These are phyloP conservation scores for Xylocopa sonorina DNA, from an alignment of 1,140 invertebrate genomes.

Conservation along the genomic window DNA sequence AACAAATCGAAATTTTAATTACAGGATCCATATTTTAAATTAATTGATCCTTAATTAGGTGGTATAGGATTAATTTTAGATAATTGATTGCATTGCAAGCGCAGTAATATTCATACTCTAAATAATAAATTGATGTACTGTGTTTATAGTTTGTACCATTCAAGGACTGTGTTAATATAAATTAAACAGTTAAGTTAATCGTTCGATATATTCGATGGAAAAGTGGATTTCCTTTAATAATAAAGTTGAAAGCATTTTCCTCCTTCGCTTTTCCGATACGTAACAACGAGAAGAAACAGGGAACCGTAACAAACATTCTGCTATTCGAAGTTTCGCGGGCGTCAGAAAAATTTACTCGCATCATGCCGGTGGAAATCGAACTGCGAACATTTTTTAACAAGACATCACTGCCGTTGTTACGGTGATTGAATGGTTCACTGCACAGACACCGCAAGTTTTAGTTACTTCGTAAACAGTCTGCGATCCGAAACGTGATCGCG, in stretches of 20 bases:
- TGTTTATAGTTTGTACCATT: too few relatives aligned
- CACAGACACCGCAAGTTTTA: background rate
- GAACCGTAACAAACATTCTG: background rate
- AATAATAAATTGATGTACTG: background rate
- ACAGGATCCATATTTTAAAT: background rate
- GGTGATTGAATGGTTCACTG: conserved; percentile 12
- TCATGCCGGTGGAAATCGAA: conserved; percentile 56
- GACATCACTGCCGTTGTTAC: conserved; percentile 46
- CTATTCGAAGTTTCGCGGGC: conserved; percentile 56
- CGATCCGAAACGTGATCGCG: background rate
- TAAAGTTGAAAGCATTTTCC: background rate
- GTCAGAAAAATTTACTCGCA: conserved; percentile 43
- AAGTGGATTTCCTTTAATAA: background rate
- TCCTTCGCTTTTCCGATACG: background rate
- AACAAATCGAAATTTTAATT: background rate
- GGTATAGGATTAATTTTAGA: background rate
- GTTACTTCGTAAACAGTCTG: background rate
- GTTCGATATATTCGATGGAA: background rate
- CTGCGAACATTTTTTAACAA: conserved; percentile 53
- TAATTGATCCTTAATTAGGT: background rate
- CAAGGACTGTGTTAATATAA: too few relatives aligned
- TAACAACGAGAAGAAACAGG: background rate
- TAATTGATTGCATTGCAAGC: background rate
- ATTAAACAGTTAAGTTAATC: too few relatives aligned
- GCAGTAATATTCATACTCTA: background rate